Evolutionary conservation across 2,797 vertebrate genomes (phyloP).

Genomic region (Liparis tanakae): DNA sequence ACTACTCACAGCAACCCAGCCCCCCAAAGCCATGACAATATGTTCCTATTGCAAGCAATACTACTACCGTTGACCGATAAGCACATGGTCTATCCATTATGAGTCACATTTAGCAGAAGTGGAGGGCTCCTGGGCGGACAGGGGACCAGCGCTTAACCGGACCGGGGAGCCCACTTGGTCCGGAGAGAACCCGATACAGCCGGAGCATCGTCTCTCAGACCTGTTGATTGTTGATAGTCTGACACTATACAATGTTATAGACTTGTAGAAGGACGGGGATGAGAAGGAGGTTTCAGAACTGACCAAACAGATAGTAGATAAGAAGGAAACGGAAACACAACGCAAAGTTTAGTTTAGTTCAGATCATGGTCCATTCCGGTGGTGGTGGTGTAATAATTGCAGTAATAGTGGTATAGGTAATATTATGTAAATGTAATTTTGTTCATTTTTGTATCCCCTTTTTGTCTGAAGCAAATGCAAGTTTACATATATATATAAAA

Average conservation of each 20-base stretch:
- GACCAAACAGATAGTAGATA: constrained; percentile 72
- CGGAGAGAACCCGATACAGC: constrained; percentile 29
- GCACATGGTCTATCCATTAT: constrained; percentile 84
- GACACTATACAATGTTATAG: constrained; percentile 26
- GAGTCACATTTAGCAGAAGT: constrained; percentile 66
- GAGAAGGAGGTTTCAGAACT: constrained; percentile 66
- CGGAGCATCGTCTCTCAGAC: neutral
- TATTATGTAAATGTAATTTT: constrained; percentile 93
- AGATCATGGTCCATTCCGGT: constrained; percentile 82
- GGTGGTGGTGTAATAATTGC: constrained; percentile 55
- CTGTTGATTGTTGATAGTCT: constrained; percentile 36
- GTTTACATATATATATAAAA: constrained; percentile 85
- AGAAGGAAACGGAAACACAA: constrained; percentile 69
- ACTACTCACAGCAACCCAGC: constrained; percentile 65
- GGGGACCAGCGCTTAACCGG: constrained; percentile 21
- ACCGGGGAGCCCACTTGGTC: constrained; percentile 40
- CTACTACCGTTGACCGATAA: constrained; percentile 82
- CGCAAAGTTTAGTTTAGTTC: constrained; percentile 67
- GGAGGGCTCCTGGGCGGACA: constrained; percentile 38
- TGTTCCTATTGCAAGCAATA: constrained; percentile 86
- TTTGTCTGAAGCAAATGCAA: constrained; percentile 91
- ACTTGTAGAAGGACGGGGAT: constrained; percentile 47
- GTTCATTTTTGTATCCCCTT: constrained; percentile 70
- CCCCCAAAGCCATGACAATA: constrained; percentile 70
- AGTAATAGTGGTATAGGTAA: constrained; percentile 87